These are phyloP conservation scores for Drosophila athabasca DNA, from an alignment of 1,140 invertebrate genomes.

Conservation along the genomic window DNA sequence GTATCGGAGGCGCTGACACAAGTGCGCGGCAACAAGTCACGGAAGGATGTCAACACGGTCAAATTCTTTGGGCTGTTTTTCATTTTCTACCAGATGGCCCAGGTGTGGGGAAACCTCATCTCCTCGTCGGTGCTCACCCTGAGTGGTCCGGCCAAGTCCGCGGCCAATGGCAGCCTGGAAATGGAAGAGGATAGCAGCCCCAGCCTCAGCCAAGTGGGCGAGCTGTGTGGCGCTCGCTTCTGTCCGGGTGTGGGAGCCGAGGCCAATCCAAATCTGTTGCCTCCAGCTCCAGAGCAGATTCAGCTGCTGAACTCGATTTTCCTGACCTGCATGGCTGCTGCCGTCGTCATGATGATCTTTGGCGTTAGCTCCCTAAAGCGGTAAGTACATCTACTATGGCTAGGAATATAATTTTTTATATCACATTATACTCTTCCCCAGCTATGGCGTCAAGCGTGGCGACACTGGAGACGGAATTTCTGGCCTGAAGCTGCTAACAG, in stretches of 20 bases:
- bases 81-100: slow-evolving; percentile 96
- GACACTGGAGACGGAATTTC: slow-evolving; percentile 76
- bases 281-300: slow-evolving; percentile 89
- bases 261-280: slow-evolving; percentile 87
- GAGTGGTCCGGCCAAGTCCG: slow-evolving; percentile 33
- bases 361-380: slow-evolving; percentile 92
- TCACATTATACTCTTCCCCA: slow-evolving; percentile 7
- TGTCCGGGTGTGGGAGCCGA: slow-evolving; percentile 86
- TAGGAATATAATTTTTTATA: background rate
- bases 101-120: slow-evolving; percentile 96
- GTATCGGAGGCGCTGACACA: slow-evolving; percentile 94
- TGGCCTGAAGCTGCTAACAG: slow-evolving; percentile 88
- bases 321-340: slow-evolving; percentile 90
- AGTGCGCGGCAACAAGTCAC: slow-evolving; percentile 84
- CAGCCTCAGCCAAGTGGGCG: slow-evolving; percentile 65
- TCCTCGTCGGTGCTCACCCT: slow-evolving; percentile 87
- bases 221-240: slow-evolving; percentile 91
- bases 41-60: slow-evolving; percentile 92
- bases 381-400: slow-evolving; percentile 83
- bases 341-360: slow-evolving; percentile 90
- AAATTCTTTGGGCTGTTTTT: slow-evolving; percentile 99
- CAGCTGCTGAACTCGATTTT: slow-evolving; percentile 93
- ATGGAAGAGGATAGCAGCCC: slow-evolving; percentile 45
- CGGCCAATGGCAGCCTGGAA: slow-evolving; percentile 34
- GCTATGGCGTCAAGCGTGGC: slow-evolving; percentile 73